Evolutionary conservation across 2,888 invertebrate species (phyloP), one percentile per base, ranked within the genome.

Genomic region (Cactoblastis cactorum): DNA sequence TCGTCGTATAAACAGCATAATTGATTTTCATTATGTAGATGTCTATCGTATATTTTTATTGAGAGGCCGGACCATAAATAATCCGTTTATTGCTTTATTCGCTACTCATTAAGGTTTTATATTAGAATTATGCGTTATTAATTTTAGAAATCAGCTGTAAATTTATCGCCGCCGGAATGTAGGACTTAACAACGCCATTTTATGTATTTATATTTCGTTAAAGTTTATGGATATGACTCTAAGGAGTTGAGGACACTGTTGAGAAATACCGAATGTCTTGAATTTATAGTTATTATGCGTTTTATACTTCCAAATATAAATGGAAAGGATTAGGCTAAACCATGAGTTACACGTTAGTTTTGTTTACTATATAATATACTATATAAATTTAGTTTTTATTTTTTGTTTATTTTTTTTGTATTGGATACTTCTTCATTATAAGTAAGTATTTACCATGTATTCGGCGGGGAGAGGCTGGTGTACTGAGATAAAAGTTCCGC

Each of bases 51-150:
- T 63, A 63, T 72, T 77, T 78, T 81, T 82, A 81, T 79, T 71
- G 63, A 57, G 58, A 60, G 58, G 59, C 51, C 61, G 53, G 65
- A 56, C 65, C 68, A 68, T 85, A 86, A 84, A 83, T 84, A 71
- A 70, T 56, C 54, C 52, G 64, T 84, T 83, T 85, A 86, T 84
- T 65, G 77, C 83, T 85, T 78, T 86, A 86, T 86, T 83, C 81
- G 72, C 77, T 77, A 77, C 81, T 83, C 83, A 85, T 86, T 85
- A 84, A 79, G 74, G 78, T 78, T 84, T 83, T 80, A 83, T 81
- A 77, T 77, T 74, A 74, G 72, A 76, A 79, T 82, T 83, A 86
- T 81, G 79, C 80, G 75, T 75, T 83, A 86, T 83, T 84, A 84
- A 85, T 84, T 78, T 83, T 81, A 81, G 80, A 84, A 82, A 83